These are phyloP conservation scores for Campylomormyrus numenius DNA, from an alignment of 2,113 vertebrate species.

Conservation along the genomic window DNA sequence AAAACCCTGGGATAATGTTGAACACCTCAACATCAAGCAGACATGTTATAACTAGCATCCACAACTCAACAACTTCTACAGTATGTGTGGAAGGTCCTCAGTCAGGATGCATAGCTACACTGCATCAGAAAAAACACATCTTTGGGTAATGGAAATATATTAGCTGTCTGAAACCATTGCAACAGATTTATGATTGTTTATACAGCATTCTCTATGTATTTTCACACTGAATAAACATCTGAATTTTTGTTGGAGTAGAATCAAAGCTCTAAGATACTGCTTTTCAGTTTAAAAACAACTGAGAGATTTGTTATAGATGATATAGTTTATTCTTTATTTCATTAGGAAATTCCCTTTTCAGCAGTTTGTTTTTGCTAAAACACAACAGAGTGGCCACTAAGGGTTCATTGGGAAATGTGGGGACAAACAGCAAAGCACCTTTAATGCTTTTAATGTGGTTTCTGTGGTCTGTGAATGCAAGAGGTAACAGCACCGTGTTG, in stretches of 20 bases:
- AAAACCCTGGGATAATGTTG: not conserved
- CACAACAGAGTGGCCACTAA: not conserved
- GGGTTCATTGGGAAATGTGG: not conserved
- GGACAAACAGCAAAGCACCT: not conserved
- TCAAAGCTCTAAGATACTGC: not conserved
- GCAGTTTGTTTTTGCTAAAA: not conserved
- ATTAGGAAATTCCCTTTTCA: not conserved
- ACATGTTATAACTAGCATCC: not conserved
- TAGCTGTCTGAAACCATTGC: not conserved
- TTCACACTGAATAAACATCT: not conserved
- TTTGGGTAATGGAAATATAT: not conserved
- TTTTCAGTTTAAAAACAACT: not conserved
- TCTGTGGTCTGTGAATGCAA: not conserved
- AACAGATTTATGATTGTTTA: not conserved
- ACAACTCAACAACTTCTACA: not conserved
- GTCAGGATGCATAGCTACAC: not conserved
- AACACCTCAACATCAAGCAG: not conserved
- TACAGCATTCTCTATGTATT: not conserved
- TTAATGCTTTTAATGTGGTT: not conserved
- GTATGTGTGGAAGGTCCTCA: not conserved
- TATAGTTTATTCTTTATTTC: not conserved
- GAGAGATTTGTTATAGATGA: not conserved
- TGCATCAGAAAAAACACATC: not conserved
- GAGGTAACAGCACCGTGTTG: not conserved
- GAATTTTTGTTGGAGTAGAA: not conserved